phyloP scores from a whole-genome alignment of 1,140 invertebrate genomes.

The Drosophila chauvacae region DNA sequence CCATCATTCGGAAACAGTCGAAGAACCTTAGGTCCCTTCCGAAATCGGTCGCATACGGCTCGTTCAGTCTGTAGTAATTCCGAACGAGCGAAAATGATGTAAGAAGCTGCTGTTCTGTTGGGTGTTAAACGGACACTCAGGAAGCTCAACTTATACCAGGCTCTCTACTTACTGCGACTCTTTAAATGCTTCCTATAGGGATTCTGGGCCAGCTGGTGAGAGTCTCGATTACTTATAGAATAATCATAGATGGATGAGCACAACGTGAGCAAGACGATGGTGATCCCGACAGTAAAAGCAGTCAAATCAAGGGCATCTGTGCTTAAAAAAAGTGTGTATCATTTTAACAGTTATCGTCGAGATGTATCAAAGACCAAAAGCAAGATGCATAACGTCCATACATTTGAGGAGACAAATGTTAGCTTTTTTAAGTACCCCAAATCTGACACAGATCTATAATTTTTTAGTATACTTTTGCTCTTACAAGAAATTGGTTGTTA shows the following conservation, averaged over 20 bases:
- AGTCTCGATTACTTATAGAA: conserved; percentile 27
- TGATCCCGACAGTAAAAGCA: conserved; percentile 35
- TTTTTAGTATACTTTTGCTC: too few relatives aligned
- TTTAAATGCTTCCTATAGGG: conserved; percentile 51
- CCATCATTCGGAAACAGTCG: conserved; percentile 66
- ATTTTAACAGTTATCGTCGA: neutral
- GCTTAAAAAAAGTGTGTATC: neutral
- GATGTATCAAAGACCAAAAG: too few relatives aligned
- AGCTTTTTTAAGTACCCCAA: too few relatives aligned
- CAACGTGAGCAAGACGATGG: conserved; percentile 46
- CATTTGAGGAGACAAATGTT: too few relatives aligned
- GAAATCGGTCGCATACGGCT: conserved; percentile 30
- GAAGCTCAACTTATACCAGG: neutral
- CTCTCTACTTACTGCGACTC: conserved; percentile 23
- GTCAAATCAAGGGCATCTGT: conserved; percentile 55
- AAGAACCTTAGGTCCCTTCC: conserved; percentile 66
- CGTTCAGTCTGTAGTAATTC: conserved; percentile 72
- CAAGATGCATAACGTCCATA: too few relatives aligned
- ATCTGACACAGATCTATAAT: too few relatives aligned
- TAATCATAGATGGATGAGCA: conserved; percentile 59
- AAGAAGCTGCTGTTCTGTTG: conserved; percentile 38
- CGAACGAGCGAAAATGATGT: conserved; percentile 74
- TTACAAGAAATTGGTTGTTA: too few relatives aligned
- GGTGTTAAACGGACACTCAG: neutral
- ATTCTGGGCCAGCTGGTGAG: neutral